Evolutionary conservation across 2,888 invertebrate genomes (phyloP), one percentile per base, ranked within the genome.

Genomic region (Achlya flavicornis): DNA sequence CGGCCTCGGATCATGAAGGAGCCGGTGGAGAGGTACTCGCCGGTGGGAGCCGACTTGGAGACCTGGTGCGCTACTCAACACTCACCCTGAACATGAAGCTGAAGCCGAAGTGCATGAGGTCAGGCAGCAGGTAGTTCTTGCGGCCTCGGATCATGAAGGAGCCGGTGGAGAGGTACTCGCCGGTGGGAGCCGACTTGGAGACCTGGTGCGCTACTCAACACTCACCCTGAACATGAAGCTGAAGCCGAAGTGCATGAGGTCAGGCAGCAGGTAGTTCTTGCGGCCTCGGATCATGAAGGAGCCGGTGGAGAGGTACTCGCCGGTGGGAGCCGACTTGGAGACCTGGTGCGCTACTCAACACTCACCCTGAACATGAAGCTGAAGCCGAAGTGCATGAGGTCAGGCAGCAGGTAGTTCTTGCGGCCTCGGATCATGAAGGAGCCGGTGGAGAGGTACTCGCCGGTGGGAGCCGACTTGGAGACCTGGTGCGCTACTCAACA

Each of bases 181-280:
- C 99, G 10, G 98, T 97, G 0, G 99, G 99, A 0, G 99, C 99
- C 0, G 98, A 98, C 93, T 99, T 99, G 41, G 98, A 98, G 16
- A 99, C 99, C n/a, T 99, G 99, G 70, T 97, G 95, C 62, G 97
- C 97, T n/a, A n/a, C n/a, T n/a, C n/a, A n/a, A n/a, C n/a, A n/a
- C 85, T 73, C 57, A 92, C 93, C 79, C 95, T 90, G 85, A 99
- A 99, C 71, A 99, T 90, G 77, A 99, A 97, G 64, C 97, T 98
- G 85, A 99, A 96, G 0, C 99, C 99, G 94, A 99, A 96, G 70
- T 98, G 96, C 53, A 99, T 94, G 80, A 98, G 98, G 10, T 98
- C 98, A 0, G 99, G 98, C 62, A 99, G 93, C 62, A 99, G 93
- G 88, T 97, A 99, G 93, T 99, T 99, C 94, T 99, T 99, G 91